phyloP scores from a whole-genome alignment of 2,113 vertebrate genomes.

The Terrapene triunguis region DNA sequence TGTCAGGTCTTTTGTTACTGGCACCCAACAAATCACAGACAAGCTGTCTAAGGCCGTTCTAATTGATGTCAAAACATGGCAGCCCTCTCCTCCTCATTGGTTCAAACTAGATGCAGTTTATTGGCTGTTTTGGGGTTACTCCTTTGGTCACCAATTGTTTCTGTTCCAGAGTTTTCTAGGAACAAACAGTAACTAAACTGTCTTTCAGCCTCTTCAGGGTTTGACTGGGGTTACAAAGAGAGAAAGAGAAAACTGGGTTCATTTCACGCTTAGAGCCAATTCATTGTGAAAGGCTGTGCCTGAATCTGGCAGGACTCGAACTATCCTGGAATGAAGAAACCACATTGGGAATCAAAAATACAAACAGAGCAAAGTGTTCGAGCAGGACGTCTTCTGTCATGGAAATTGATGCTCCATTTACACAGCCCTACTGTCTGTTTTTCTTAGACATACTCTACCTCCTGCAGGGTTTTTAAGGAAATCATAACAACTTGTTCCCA shows the following conservation, averaged over 20 bases:
- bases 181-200: slow-evolving; percentile 64
- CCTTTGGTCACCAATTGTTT: slow-evolving; percentile 69
- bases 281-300: slow-evolving; percentile 62
- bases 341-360: slow-evolving; percentile 58
- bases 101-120: slow-evolving; percentile 66
- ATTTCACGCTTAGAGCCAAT: slow-evolving; percentile 72
- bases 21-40: slow-evolving; percentile 65
- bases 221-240: slow-evolving; percentile 74
- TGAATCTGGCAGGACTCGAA: slow-evolving; percentile 70
- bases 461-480: slow-evolving; percentile 49
- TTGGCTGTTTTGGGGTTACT: slow-evolving; percentile 56
- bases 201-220: slow-evolving; percentile 69
- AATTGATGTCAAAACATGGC: slow-evolving; percentile 75
- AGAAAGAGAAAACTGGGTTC: slow-evolving; percentile 73
- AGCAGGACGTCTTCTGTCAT: slow-evolving; percentile 61
- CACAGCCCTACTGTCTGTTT: slow-evolving; percentile 36
- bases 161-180: slow-evolving; percentile 63
- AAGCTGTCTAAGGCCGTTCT: slow-evolving; percentile 65
- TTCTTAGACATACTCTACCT: slow-evolving; percentile 70
- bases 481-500: slow-evolving; percentile 58
- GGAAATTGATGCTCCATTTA: slow-evolving; percentile 62
- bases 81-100: slow-evolving; percentile 72
- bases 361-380: slow-evolving; percentile 51
- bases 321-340: slow-evolving; percentile 67
- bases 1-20: slow-evolving; percentile 65